Evolutionary conservation across 2,888 invertebrate genomes (phyloP), one percentile per base, ranked within the genome.

Genomic region (Drosophila neotestacea): DNA sequence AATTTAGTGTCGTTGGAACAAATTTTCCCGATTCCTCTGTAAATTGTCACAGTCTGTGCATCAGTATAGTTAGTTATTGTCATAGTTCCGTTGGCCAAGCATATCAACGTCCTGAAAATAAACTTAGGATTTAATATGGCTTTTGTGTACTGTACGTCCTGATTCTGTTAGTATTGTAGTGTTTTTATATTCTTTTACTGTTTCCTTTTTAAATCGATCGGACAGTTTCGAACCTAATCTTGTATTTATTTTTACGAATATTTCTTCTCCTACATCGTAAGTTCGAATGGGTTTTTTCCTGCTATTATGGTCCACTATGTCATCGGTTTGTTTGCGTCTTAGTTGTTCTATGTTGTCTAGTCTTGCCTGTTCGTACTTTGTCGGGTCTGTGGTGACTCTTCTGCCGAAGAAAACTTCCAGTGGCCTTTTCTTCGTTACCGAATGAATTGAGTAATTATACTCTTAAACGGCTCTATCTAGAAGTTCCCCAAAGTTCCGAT

Each of bases 381-480:
- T 30, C 4, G 30, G 6, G 30, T 52, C 38, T 3, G 52, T 52
- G 4, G 52, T 41, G 3, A 41, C 13, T 41, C 30, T 39, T 30
- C 41, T 52, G 28, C 52, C 41, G 30, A 38, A 28, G 28, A 51
- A n/a, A n/a, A 51, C 38, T 28, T 39, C 51, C 28, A 51, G 39
- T 27, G 28, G 27, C n/a, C 6, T 38, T 10, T 52, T 41, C 28
- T 41, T 39, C 4, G 30, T 52, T 41, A 52, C 52, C 9, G 52
- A 28, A 41, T 30, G 52, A 30, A 39, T 52, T 30, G 52, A 39
- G 52, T 30, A 52, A n/a, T 51, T 51, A 28, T 39, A 51, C 51
- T 51, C n/a, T 1, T 51, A 51, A 1, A 41, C 30, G 4, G 41
- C 52, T 39, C 27, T 9, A 38, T 51, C 50, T 38, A 38, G 27